phyloP scores from a whole-genome alignment of 2,797 vertebrate genomes.

The Ispidina lecontei region DNA sequence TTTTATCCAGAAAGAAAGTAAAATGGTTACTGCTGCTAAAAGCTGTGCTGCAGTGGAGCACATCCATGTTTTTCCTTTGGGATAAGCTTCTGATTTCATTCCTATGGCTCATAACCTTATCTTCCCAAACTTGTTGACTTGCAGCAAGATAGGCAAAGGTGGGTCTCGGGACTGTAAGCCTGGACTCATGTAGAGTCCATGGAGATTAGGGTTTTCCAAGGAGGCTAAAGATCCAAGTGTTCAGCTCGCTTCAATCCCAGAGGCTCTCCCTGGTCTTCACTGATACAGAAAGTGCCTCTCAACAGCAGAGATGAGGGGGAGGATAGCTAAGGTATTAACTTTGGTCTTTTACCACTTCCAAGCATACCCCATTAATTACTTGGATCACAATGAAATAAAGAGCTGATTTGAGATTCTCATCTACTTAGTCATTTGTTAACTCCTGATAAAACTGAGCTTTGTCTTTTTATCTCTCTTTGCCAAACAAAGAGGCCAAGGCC shows the following conservation, averaged over 20 bases:
- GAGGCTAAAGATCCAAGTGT: neutral
- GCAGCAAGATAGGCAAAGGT: too few relatives aligned
- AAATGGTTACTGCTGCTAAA: too few relatives aligned
- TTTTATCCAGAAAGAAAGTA: too few relatives aligned
- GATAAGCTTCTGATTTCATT: too few relatives aligned
- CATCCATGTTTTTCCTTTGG: too few relatives aligned
- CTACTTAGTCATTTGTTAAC: slow-evolving; percentile 49
- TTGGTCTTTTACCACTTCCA: neutral
- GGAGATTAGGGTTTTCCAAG: neutral
- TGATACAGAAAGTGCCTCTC: neutral
- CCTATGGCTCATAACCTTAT: too few relatives aligned
- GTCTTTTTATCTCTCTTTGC: slow-evolving; percentile 44
- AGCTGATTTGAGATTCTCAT: neutral
- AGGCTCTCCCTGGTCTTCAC: neutral
- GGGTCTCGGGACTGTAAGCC: too few relatives aligned
- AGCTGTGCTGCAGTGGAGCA: too few relatives aligned
- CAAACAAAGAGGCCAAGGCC: slow-evolving; percentile 58
- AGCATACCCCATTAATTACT: neutral
- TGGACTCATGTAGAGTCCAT: too few relatives aligned
- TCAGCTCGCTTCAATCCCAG: neutral
- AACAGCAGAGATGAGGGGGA: neutral
- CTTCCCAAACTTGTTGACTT: too few relatives aligned
- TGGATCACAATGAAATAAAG: slow-evolving; percentile 10
- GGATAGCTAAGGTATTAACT: neutral
- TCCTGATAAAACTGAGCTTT: slow-evolving; percentile 52